Conservation (phyloP, 2,113 vertebrate genomes). For the Phocoena sinus region DNA sequence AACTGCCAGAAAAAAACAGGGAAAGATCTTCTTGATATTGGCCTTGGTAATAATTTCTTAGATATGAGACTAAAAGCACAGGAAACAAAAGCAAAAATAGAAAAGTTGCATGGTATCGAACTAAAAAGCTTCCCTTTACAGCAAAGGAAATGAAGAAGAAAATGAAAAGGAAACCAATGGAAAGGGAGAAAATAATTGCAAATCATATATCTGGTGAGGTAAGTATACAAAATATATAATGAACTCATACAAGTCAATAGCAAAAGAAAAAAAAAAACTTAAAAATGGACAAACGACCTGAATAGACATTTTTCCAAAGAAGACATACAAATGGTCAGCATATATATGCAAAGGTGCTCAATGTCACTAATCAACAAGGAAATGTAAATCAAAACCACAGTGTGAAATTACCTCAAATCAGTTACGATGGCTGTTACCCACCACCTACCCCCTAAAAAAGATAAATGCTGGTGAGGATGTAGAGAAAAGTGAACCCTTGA, state of each 20-base stretch:
- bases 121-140: background rate
- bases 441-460: background rate
- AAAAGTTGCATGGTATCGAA: background rate
- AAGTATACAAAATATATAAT: background rate
- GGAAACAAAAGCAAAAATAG: background rate
- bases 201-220: background rate
- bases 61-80: background rate
- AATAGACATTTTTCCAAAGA: background rate
- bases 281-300: background rate
- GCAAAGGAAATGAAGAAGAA: background rate
- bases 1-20: background rate
- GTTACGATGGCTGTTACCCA: background rate
- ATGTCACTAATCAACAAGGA: background rate
- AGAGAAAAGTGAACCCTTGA: background rate
- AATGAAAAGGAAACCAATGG: background rate
- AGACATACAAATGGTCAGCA: background rate
- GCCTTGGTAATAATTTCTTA: background rate
- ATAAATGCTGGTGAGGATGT: background rate
- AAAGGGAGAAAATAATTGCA: background rate
- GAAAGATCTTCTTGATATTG: background rate
- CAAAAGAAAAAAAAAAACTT: background rate
- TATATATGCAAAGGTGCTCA: background rate
- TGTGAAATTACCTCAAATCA: background rate
- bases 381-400: background rate
- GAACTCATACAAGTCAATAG: background rate